These are phyloP conservation scores for Carassius auratus DNA, from an alignment of 2,113 vertebrate genomes.

Conservation along the genomic window DNA sequence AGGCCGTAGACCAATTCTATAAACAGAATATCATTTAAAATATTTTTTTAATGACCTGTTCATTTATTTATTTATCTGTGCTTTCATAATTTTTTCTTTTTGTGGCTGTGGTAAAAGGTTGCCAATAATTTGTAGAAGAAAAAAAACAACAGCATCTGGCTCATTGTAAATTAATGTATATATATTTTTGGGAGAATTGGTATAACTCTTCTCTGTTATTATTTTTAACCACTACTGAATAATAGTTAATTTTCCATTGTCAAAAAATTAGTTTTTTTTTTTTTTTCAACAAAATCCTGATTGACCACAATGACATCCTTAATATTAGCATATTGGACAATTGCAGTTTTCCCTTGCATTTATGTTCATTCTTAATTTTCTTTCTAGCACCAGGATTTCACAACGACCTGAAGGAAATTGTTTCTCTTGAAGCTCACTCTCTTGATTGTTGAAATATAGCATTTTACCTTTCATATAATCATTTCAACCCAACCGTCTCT, in stretches of 20 bases:
- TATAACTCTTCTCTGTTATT: neutral
- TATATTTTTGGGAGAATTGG: neutral
- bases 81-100: neutral
- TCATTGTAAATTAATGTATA: neutral
- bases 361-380: no score
- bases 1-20: neutral
- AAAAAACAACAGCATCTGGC: neutral
- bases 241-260: neutral
- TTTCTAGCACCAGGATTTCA: no score
- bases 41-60: neutral
- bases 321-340: no score
- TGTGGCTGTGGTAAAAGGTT: neutral
- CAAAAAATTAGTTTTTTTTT: no score
- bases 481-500: neutral
- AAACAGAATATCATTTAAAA: neutral
- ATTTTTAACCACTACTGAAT: neutral
- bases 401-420: neutral
- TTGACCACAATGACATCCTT: neutral
- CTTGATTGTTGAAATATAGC: neutral
- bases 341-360: no score
- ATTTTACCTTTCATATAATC: slow-evolving; percentile 2
- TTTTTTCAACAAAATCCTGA: neutral
- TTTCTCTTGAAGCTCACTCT: neutral
- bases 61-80: neutral
- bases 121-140: neutral